Percentiles rank a stretch among this genome's conserved stretches.
These are phyloP conservation scores for Microtus richardsoni DNA, from an alignment of 2,113 vertebrate genomes.

Conservation along the genomic window DNA sequence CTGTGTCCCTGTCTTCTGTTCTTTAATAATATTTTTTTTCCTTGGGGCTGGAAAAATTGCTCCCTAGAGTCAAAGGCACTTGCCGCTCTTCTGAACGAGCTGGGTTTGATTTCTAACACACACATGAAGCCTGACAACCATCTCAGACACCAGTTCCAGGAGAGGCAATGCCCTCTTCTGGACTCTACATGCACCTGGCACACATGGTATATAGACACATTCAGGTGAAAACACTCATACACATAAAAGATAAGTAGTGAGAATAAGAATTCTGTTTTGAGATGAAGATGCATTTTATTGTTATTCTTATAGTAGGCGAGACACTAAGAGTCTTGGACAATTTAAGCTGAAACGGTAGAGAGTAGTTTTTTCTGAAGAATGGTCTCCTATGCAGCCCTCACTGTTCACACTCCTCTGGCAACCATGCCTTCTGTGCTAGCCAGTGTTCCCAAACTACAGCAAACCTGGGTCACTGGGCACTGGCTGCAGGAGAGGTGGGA, in stretches of 20 bases:
- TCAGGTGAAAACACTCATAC: not conserved
- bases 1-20: not conserved
- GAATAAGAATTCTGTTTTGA: conserved; percentile 4
- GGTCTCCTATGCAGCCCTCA: not conserved
- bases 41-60: not conserved
- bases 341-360: not conserved
- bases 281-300: not conserved
- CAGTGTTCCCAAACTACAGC: not conserved
- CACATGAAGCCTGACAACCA: not conserved
- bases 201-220: not conserved
- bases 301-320: not conserved
- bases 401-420: not conserved
- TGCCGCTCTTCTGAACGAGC: not conserved
- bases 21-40: not conserved
- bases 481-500: no score
- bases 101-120: not conserved
- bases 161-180: not conserved
- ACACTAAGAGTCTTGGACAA: not conserved
- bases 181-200: not conserved
- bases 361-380: not conserved
- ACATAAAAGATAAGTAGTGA: not conserved
- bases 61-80: not conserved
- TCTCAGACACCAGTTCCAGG: not conserved
- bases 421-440: not conserved
- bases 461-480: not conserved